A percentile compares a stretch with the other conserved stretches of the same genome.
These are phyloP conservation scores for Tuta absoluta DNA, from an alignment of 2,888 invertebrate species.

Conservation along the genomic window DNA sequence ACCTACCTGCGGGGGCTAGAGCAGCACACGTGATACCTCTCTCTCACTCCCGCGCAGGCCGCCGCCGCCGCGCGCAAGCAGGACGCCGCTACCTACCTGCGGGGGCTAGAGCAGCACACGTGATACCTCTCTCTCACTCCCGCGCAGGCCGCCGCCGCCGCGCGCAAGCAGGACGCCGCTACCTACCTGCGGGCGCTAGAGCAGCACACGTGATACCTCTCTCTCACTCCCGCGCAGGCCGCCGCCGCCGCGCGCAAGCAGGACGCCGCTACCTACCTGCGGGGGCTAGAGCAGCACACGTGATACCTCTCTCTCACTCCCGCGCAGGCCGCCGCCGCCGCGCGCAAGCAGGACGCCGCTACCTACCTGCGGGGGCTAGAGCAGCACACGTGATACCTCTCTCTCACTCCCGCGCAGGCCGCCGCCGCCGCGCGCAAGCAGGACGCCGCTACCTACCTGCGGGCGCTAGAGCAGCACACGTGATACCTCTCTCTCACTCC, in stretches of 20 bases:
- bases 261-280: constrained; percentile 68
- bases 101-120: constrained; percentile 32
- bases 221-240: too few relatives aligned
- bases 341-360: constrained; percentile 75
- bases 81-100: constrained; percentile 69
- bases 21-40: neutral
- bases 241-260: constrained; percentile 79
- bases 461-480: constrained; percentile 31
- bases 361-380: constrained; percentile 47
- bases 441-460: constrained; percentile 68
- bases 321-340: constrained; percentile 81
- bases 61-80: constrained; percentile 79
- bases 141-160: constrained; percentile 81
- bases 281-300: constrained; percentile 31
- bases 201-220: neutral
- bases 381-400: neutral
- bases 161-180: constrained; percentile 76
- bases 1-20: constrained; percentile 47
- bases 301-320: too few relatives aligned
- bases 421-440: constrained; percentile 79
- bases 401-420: too few relatives aligned
- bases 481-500: too few relatives aligned
- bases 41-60: constrained; percentile 82
- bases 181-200: constrained; percentile 47
- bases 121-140: constrained; percentile 73